Evolutionary conservation across 1,140 invertebrate genomes (phyloP).

Genomic region (Pachypsylla venusta): DNA sequence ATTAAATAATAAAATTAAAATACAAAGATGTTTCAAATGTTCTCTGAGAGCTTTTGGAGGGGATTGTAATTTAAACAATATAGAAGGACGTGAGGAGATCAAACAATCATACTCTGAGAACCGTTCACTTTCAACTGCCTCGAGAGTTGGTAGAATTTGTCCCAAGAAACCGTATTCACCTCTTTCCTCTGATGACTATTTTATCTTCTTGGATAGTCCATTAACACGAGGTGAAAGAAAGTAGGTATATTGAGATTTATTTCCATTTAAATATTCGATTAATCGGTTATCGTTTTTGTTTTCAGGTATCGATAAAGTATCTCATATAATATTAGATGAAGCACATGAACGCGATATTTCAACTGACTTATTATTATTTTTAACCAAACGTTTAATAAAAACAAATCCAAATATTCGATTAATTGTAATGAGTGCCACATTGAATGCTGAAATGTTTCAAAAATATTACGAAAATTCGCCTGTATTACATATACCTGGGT

Average conservation of each 20-base stretch:
- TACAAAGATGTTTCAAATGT: too few relatives aligned
- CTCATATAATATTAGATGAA: constrained; percentile 65
- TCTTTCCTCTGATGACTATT: too few relatives aligned
- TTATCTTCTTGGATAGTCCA: too few relatives aligned
- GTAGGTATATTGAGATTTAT: background rate
- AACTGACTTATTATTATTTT: constrained; percentile 60
- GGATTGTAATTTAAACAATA: too few relatives aligned
- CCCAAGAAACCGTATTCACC: too few relatives aligned
- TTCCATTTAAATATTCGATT: background rate
- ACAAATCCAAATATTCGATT: constrained; percentile 60
- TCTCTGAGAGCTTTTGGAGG: too few relatives aligned
- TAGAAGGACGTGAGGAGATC: too few relatives aligned
- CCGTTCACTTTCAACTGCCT: too few relatives aligned
- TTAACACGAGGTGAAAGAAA: background rate
- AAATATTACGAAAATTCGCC: constrained; percentile 59
- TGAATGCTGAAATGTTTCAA: constrained; percentile 65
- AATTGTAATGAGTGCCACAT: constrained; percentile 82
- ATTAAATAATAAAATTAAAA: too few relatives aligned
- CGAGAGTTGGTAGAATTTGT: too few relatives aligned
- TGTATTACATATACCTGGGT: constrained; percentile 61
- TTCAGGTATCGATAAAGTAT: constrained; percentile 38
- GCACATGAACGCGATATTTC: constrained; percentile 64
- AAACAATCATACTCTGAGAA: too few relatives aligned
- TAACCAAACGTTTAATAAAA: constrained; percentile 63
- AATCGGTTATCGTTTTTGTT: too few relatives aligned